Base-by-base conservation (phyloP, 92 coral and sea anemone species). In the Porites divaricata region DNA sequence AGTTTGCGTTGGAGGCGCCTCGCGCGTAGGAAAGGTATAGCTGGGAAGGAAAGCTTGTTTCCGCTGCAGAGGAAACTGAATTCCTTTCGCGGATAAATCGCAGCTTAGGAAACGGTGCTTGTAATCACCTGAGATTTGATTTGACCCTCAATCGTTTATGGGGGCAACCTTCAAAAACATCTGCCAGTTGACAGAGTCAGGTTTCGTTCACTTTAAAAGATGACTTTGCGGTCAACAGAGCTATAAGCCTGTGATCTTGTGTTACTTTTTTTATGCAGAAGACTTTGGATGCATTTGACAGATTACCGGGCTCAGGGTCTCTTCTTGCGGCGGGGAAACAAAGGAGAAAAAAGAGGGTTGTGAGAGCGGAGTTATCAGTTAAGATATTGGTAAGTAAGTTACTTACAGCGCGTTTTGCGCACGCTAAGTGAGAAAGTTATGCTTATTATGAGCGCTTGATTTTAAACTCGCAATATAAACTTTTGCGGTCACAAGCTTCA, bases 21-120 rank as follows among this genome's bases (percentile, higher is more conserved):
- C 26, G 66, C 16, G 24, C 12, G 10, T 45, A 6, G 9, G 64
- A 61, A 70, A 69, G 26, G 24, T 62, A 53, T 22, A 25, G 21
- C 48, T 48, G 8, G 8, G 12, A 7, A 23, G 50, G n/a, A 59
- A 28, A 53, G 9, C 57, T 14, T 17, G 54, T 71, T 75, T 75
- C 83, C 77, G 77, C 24, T 22, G 61, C 58, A 19, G 21, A 2
- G 57, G 72, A 63, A 49, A 41, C 75, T 73, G 81, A 67, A 75
- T 87, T 86, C 90, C 86, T 75, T 63, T 23, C 56, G 23, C 25
- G 67, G 83, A 74, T 71, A 74, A 28, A 72, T 74, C 77, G 81
- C 90, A 62, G 61, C 76, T 67, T 72, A 74, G 82, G 76, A 56
- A 86, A 86, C 86, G 21, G 56, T 48, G 71, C 75, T 86, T 70